Conservation (phyloP, 2,797 vertebrate genomes). For the Tolypeutes matacus region DNA sequence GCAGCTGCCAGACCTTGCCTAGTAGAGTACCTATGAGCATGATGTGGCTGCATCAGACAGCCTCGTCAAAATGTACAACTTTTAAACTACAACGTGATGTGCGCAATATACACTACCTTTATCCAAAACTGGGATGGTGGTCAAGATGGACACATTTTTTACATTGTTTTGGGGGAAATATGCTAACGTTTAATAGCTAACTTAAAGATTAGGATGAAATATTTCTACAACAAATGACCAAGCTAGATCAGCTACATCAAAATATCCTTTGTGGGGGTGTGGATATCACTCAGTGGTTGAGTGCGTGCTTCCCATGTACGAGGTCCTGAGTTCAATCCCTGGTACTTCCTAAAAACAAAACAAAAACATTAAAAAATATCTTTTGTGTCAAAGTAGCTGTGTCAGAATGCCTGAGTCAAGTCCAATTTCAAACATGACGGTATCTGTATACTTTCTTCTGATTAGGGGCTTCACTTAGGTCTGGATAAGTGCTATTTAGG, state of each 20-base stretch:
- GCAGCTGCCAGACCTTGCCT: not conserved
- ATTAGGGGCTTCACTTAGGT: not conserved
- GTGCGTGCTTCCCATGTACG: no score
- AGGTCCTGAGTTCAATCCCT: no score
- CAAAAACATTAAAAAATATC: not conserved
- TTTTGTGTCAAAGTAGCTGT: not conserved
- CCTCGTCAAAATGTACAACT: not conserved
- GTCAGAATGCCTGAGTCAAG: not conserved
- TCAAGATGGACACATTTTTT: constrained; percentile 36
- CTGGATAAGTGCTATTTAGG: not conserved
- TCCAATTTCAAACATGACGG: not conserved
- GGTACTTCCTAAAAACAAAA: no score
- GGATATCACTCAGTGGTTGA: no score
- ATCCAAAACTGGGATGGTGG: not conserved
- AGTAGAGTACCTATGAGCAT: not conserved
- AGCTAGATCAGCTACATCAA: not conserved
- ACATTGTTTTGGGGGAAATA: not conserved
- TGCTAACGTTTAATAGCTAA: constrained; percentile 28
- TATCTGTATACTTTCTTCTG: not conserved
- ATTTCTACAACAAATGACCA: not conserved
- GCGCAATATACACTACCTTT: not conserved
- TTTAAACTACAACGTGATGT: not conserved
- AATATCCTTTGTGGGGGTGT: not conserved
- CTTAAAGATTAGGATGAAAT: constrained; percentile 13
- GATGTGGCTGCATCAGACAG: not conserved